Conservation (phyloP, 2,797 vertebrate species). For the Rhinatrema bivittatum region DNA sequence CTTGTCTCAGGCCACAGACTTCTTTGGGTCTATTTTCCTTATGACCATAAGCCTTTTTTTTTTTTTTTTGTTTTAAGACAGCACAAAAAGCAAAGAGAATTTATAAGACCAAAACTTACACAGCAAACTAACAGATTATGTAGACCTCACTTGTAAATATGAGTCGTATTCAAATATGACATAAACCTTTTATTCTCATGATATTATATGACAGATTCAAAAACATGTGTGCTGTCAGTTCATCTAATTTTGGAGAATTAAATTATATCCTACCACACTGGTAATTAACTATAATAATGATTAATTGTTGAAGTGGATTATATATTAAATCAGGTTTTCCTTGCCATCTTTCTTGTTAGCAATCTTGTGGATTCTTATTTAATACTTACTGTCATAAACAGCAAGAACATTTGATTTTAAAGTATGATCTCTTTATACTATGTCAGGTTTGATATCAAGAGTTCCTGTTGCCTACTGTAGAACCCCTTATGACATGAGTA, state of each 20-base stretch:
- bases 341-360: conserved; percentile 29
- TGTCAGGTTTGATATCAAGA: not conserved
- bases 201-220: conserved; percentile 12
- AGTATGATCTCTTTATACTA: conserved; percentile 4
- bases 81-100: conserved; percentile 36
- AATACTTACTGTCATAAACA: conserved; percentile 14
- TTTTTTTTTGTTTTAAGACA: no score
- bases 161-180: conserved; percentile 19
- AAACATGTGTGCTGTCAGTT: conserved; percentile 22
- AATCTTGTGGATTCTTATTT: conserved; percentile 31
- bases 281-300: conserved; percentile 40
- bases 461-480: conserved; percentile 12
- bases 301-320: conserved; percentile 46
- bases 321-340: conserved; percentile 41
- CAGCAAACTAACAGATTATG: conserved; percentile 32
- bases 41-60: conserved; percentile 49
- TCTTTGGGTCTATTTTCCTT: conserved; percentile 63
- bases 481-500: no score
- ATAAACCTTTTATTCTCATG: conserved; percentile 15
- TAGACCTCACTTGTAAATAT: conserved; percentile 44
- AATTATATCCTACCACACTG: conserved; percentile 29
- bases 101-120: no score
- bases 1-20: conserved; percentile 60
- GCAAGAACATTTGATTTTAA: conserved; percentile 10
- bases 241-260: conserved; percentile 31